phyloP scores from a whole-genome alignment of 2,797 vertebrate genomes.

The Phoebastria nigripes region DNA sequence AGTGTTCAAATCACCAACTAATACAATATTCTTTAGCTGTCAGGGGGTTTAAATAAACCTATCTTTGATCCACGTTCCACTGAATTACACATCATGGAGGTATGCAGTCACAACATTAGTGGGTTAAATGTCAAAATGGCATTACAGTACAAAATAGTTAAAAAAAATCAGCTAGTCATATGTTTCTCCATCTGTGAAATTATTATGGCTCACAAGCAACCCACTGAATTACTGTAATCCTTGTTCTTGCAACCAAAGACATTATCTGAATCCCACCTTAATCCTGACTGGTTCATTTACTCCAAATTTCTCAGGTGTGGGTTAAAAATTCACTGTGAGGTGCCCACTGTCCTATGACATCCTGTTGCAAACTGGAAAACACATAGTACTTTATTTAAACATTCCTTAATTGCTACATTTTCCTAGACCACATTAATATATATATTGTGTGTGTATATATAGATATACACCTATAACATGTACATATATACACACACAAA shows the following conservation, averaged over 20 bases:
- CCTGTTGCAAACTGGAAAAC: conserved; percentile 73
- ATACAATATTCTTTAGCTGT: conserved; percentile 70
- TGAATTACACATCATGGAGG: conserved; percentile 66
- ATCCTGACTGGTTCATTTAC: conserved; percentile 60
- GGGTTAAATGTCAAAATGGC: conserved; percentile 71
- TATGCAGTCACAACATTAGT: conserved; percentile 68
- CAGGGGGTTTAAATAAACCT: conserved; percentile 69
- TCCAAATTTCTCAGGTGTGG: conserved; percentile 66
- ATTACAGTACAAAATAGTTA: conserved; percentile 68
- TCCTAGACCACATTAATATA: conserved; percentile 75
- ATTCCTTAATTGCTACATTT: conserved; percentile 79
- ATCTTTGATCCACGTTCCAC: conserved; percentile 69
- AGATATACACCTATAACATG: conserved; percentile 34
- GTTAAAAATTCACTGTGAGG: conserved; percentile 71
- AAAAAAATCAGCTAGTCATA: conserved; percentile 62
- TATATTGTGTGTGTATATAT: conserved; percentile 64
- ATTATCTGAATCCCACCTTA: conserved; percentile 68
- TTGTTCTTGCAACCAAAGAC: conserved; percentile 68
- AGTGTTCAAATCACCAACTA: conserved; percentile 75
- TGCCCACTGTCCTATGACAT: conserved; percentile 69
- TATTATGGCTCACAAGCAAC: conserved; percentile 66
- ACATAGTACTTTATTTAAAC: conserved; percentile 77
- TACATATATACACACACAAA: conserved; percentile 63
- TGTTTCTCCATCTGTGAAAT: conserved; percentile 61
- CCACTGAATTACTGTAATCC: conserved; percentile 71